A percentile compares a stretch with the other conserved stretches of the same genome.
These are phyloP conservation scores for Coenobita brevimanus DNA, from an alignment of 1,140 invertebrate genomes.

Conservation along the genomic window DNA sequence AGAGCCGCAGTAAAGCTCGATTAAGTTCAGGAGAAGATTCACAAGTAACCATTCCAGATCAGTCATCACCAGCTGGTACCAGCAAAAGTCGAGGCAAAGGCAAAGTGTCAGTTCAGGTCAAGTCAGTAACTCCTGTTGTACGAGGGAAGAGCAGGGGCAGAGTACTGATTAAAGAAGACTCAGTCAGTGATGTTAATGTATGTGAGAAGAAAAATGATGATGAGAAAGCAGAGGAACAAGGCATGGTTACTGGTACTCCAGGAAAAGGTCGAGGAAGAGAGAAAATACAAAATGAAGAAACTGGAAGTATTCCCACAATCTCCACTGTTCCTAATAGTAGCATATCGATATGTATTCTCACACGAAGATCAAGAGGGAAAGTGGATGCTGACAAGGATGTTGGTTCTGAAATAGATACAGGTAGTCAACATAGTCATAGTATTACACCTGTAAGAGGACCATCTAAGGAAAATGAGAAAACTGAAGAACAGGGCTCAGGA, in stretches of 20 bases:
- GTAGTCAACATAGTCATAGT: too few species aligned
- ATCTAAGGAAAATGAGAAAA: too few species aligned
- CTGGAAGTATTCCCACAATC: background rate
- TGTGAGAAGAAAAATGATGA: too few species aligned
- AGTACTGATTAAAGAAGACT: background rate
- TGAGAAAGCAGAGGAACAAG: too few species aligned
- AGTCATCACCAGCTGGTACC: background rate
- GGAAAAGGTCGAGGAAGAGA: background rate
- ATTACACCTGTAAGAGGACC: too few species aligned
- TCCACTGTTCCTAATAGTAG: too few species aligned
- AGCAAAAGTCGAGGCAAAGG: slow-evolving; percentile 10
- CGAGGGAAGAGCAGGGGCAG: slow-evolving; percentile 7
- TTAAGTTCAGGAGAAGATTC: slow-evolving; percentile 47
- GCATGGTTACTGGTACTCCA: too few species aligned
- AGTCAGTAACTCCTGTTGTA: background rate
- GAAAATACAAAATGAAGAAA: background rate
- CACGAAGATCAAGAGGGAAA: background rate
- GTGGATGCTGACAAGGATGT: too few species aligned
- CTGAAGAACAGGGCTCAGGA: too few species aligned
- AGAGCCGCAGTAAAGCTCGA: slow-evolving; percentile 25
- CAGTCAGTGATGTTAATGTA: too few species aligned
- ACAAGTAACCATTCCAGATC: background rate
- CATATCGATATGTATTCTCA: background rate
- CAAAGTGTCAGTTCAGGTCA: background rate
- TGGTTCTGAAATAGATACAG: too few species aligned